phyloP scores from a whole-genome alignment of 2,113 vertebrate genomes.

The Chamaea fasciata region DNA sequence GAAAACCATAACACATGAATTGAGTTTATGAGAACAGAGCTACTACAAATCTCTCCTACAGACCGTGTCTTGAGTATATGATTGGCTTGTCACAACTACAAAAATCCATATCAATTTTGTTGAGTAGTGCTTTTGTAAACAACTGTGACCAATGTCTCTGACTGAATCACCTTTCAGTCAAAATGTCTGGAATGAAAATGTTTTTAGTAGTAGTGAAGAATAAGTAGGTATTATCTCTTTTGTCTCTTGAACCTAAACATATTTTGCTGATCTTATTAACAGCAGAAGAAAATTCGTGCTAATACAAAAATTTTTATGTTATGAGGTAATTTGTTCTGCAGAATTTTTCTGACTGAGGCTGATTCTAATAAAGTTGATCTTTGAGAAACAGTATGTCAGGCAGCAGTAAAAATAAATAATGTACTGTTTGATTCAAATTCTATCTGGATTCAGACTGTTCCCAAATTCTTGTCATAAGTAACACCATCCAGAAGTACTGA shows the following conservation, averaged over 20 bases:
- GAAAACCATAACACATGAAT: not conserved
- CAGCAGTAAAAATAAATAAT: conserved; percentile 43
- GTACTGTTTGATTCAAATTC: conserved; percentile 19
- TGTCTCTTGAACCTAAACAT: not conserved
- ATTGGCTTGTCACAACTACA: not conserved
- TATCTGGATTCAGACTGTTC: conserved; percentile 20
- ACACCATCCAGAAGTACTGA: conserved; percentile 21
- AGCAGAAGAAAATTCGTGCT: not conserved
- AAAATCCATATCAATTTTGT: not conserved
- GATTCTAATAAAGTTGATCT: conserved; percentile 43
- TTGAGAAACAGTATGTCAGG: conserved; percentile 41
- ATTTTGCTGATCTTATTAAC: not conserved
- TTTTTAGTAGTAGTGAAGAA: not conserved
- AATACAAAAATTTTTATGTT: conserved; percentile 1
- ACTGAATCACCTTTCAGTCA: not conserved
- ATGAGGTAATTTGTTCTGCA: conserved; percentile 16
- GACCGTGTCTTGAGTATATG: not conserved
- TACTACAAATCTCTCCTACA: not conserved
- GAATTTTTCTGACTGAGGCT: conserved; percentile 34
- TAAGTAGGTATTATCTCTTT: not conserved
- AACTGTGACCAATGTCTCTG: not conserved
- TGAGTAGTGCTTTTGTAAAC: not conserved
- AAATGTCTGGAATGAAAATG: not conserved
- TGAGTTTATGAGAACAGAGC: not conserved
- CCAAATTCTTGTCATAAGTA: conserved; percentile 42